Conservation (phyloP, 2,888 invertebrate genomes). For the Dryadula phaetusa region DNA sequence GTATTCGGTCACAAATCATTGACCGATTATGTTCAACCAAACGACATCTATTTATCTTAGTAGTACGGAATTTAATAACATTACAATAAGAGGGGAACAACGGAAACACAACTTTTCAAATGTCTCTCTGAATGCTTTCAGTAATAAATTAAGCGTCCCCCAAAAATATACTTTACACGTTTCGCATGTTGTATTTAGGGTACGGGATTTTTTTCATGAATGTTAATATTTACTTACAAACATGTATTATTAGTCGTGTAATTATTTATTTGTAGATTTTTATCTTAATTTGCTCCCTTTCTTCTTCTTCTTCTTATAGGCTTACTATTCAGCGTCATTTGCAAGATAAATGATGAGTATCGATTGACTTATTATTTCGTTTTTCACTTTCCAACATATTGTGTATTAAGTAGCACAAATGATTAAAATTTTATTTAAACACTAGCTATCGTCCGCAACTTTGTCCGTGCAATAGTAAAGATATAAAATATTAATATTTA, state of each 20-base stretch:
- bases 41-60: constrained; percentile 23
- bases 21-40: constrained; percentile 1
- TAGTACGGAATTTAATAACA: constrained; percentile 32
- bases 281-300: background rate
- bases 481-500: too few relatives aligned
- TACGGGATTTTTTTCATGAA: background rate
- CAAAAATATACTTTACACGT: constrained; percentile 19
- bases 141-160: constrained; percentile 62
- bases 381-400: background rate
- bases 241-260: background rate
- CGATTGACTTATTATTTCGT: background rate
- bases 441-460: too few relatives aligned
- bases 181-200: background rate
- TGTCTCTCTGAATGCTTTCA: constrained; percentile 57
- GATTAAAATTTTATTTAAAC: too few relatives aligned
- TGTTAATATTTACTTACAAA: background rate
- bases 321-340: too few relatives aligned
- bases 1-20: background rate
- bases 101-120: constrained; percentile 40
- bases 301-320: too few relatives aligned
- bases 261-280: background rate
- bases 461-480: too few relatives aligned
- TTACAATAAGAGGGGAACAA: constrained; percentile 35
- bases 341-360: too few relatives aligned
- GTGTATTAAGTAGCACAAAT: background rate